These are phyloP conservation scores for Lithosia quadra DNA, from an alignment of 2,888 invertebrate genomes.

Conservation along the genomic window DNA sequence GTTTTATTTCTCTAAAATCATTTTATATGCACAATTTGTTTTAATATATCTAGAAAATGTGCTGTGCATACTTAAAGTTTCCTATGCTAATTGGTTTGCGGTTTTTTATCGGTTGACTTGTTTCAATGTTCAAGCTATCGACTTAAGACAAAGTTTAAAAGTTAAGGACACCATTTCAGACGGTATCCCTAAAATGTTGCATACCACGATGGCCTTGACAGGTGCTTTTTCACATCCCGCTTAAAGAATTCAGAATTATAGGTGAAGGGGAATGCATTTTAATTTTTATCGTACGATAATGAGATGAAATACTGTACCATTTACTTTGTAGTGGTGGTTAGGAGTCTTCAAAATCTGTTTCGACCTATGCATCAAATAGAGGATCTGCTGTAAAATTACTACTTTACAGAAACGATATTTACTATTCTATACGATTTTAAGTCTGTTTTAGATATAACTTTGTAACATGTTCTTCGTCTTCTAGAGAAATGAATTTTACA, in stretches of 20 bases:
- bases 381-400: no score
- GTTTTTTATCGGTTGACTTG: no score
- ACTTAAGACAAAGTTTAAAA: not conserved
- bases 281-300: not conserved
- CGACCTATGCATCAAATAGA: no score
- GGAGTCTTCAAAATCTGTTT: no score
- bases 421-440: no score
- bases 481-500: no score
- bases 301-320: not conserved
- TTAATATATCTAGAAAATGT: conserved; percentile 52
- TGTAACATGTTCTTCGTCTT: no score
- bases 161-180: not conserved
- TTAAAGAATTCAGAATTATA: not conserved
- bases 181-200: not conserved
- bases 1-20: conserved; percentile 64
- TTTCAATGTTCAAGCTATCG: conserved; percentile 26
- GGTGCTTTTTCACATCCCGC: no score
- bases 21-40: conserved; percentile 63
- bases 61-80: conserved; percentile 38
- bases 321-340: no score
- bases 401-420: no score
- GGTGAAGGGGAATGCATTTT: not conserved
- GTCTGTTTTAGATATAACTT: no score
- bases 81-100: no score
- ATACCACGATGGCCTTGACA: not conserved